Evolutionary conservation across 1,140 invertebrate species (phyloP), one percentile per base, ranked within the genome.

Genomic region (Drosophila ohnishii): DNA sequence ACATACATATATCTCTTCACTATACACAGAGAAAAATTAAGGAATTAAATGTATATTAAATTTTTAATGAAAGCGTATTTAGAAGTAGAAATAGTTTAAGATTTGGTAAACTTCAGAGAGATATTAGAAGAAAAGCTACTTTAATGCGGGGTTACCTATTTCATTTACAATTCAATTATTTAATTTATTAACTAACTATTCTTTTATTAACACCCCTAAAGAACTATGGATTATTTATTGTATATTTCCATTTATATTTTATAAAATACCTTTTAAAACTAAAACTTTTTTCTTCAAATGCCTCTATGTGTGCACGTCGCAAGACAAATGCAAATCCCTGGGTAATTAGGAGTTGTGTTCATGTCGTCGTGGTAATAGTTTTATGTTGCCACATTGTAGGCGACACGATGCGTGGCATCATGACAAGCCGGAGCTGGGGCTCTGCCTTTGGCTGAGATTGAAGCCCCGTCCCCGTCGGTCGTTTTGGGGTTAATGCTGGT

Each of bases 341-440:
- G 84, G 80, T 88, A 87, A 87, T 87, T 87, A 87, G 84, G 84
- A 87, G 80, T 78, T 87, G 84, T 88, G 84, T 84, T 88, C 84
- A 87, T 87, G 84, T 88, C 84, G 84, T 78, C 84, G 80, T 88
- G 84, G 84, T 87, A 87, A 87, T 87, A 87, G 84, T 87, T 87
- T 87, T 87, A 87, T 87, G 84, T 87, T 87, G 80, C 84, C 84
- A 87, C 84, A 87, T 88, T 87, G 84, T 87, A 88, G 79, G 79
- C 83, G 84, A 83, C 79, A 79, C 78, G 83, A 75, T 87, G 83
- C 75, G 76, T 72, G 78, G 59, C 62, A 76, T 51, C 56, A 16
- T 63, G 47, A 22, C 72, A 76, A 44, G 60, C 50, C 59, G 61
- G 40, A 16, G 14, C 39, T 28, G 25, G 25, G 25, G 25, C 25